A percentile compares a stretch with the other conserved stretches of the same genome.
phyloP scores from a whole-genome alignment of 2,797 vertebrate species.

The Capromys pilorides region DNA sequence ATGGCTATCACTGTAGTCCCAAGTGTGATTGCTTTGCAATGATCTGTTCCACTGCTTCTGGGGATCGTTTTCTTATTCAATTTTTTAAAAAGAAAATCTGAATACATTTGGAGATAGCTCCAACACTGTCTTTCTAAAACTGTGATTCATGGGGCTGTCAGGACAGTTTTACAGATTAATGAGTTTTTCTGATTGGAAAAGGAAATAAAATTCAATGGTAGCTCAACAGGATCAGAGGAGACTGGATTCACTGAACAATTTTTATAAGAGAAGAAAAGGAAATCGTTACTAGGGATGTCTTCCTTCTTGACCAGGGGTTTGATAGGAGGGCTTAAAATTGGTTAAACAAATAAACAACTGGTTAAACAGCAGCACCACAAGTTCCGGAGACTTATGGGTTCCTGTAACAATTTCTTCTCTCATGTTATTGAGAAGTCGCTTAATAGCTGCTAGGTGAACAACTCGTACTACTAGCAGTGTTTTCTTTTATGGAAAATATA shows the following conservation, averaged over 20 bases:
- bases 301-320: background rate
- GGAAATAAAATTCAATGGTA: slow-evolving; percentile 24
- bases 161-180: slow-evolving; percentile 60
- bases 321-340: background rate
- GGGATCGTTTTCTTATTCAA: slow-evolving; percentile 72
- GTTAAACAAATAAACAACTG: background rate
- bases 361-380: background rate
- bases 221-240: background rate
- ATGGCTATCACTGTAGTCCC: slow-evolving; percentile 44
- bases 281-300: background rate
- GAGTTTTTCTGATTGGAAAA: slow-evolving; percentile 20
- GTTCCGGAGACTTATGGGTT: background rate
- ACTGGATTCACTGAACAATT: background rate
- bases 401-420: background rate
- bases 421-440: background rate
- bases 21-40: slow-evolving; percentile 67
- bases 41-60: slow-evolving; percentile 67
- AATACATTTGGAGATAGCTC: slow-evolving; percentile 59
- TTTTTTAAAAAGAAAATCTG: background rate
- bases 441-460: background rate
- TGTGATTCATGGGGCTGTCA: slow-evolving; percentile 37
- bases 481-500: background rate
- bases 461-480: background rate
- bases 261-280: background rate
- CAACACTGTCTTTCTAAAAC: slow-evolving; percentile 25